phyloP scores from a whole-genome alignment of 2,797 vertebrate genomes.

The Nothura maculosa region DNA sequence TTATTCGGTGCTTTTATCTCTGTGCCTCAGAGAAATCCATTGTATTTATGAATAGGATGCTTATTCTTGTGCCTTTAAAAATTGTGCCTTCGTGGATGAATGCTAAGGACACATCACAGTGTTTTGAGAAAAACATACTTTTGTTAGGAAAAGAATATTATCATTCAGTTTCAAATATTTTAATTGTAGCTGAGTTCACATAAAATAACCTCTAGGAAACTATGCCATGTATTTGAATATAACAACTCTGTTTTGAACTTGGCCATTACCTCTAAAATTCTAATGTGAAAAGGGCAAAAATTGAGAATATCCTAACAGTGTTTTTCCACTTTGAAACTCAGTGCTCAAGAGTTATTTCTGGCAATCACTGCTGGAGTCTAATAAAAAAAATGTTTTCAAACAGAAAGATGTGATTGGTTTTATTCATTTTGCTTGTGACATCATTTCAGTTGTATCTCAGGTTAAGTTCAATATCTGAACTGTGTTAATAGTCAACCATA shows the following conservation, averaged over 20 bases:
- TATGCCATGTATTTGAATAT: neutral
- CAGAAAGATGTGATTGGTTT: neutral
- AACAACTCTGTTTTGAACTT: neutral
- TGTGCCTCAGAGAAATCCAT: neutral
- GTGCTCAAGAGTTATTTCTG: neutral
- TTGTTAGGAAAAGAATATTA: neutral
- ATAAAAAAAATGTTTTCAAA: neutral
- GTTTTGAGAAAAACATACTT: neutral
- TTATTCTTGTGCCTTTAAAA: neutral
- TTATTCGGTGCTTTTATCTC: neutral
- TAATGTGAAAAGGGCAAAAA: neutral
- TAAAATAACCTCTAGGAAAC: neutral
- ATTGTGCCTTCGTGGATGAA: neutral
- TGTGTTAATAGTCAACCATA: fast-evolving
- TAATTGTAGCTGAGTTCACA: neutral
- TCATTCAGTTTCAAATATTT: neutral
- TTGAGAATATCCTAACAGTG: neutral
- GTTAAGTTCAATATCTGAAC: neutral
- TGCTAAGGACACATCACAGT: neutral
- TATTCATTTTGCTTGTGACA: neutral
- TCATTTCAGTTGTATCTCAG: neutral
- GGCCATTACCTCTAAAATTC: neutral
- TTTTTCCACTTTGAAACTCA: neutral
- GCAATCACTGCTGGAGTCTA: neutral
- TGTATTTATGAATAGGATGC: neutral